Evolutionary conservation across 2,888 invertebrate species (phyloP), one percentile per base, ranked within the genome.

Genomic region (Cephus pulcher): DNA sequence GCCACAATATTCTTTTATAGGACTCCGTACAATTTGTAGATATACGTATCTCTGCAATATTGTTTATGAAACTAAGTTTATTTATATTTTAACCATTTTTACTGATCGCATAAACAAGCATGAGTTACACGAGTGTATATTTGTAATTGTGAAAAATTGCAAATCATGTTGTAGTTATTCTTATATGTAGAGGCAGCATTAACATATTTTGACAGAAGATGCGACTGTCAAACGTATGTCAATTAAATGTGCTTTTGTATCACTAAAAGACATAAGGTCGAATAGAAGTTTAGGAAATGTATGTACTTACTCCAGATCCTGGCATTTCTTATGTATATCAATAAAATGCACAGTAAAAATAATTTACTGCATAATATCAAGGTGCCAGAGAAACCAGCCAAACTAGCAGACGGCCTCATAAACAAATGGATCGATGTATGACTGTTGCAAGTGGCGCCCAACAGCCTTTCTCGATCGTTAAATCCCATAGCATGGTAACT

Each of bases 381-480:
- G 56, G 56, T 56, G 68, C 35, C 69, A 75, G 74, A 12, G 35
- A 71, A 34, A 71, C 34, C 34, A 33, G 73, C 78, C 75, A 40
- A 70, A 74, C 80, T 84, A 87, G 87, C 85, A 87, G 87, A 87
- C 86, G 82, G 86, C 81, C 83, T 82, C 80, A 84, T 88, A 87
- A 87, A 87, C 87, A 88, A 88, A 88, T 87, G 84, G 85, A 87
- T 87, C 87, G 84, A 87, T 87, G 80, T 78, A 15, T 34, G 9
- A 32, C 71, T 34, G 15, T 34, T 12, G 71, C 32, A 33, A 71
- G 71, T 71, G 32, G 71, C 71, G 71, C 56, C 23, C 9, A 56
- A 23, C 9, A 56, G 6, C 6, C 23, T 56, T 23, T 56, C 56
- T 56, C 56, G 15, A 56, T 56, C 56, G 56, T 56, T 23, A 56